Evolutionary conservation across 2,113 vertebrate genomes (phyloP), one percentile per base, ranked within the genome.

Genomic region (Martes martes): DNA sequence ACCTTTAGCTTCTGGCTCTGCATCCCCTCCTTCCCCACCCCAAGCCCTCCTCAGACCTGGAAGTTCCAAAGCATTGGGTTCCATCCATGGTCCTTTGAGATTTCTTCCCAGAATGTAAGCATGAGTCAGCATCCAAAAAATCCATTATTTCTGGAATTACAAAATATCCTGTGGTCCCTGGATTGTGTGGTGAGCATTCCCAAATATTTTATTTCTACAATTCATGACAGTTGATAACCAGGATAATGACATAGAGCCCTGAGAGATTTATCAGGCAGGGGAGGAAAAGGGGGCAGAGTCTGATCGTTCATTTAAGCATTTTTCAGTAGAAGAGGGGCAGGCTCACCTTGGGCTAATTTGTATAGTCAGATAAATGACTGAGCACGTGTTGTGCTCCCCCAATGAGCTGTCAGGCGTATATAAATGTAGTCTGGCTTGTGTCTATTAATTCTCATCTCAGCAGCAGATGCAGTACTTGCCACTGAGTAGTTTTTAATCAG

Each of bases 401-500:
- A 76, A 57, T 15, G 86, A 81, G 82, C 94, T 87, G 74, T 76
- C 67, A 45, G 0, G 1, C 0, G 1, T 13, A 10, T 55, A 47
- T 26, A 42, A 59, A 93, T 85, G 96, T 52, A 21, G 28, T 73
- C 74, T 84, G 96, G 39, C 78, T 86, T 10, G 23, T 71, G 91
- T 80, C 93, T 95, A 11, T 91, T 95, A 73, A 96, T 90, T 95
- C 45, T 79, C 78, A 26, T 87, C 47, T 95, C 33, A 36, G 89
- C 55, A 39, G 92, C 86, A 59, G 94, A 65, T 90, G 63, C 86
- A 21, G 63, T 33, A 16, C 73, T 82, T 67, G 69, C 95, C 50
- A 33, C 52, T 7, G 82, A 93, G 67, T 87, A 79, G 86, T 94
- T 92, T 76, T 97, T 92, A 97, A 96, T 97, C 93, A 87, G 93